These are phyloP conservation scores for Diarsia dahlii DNA, from an alignment of 2,888 invertebrate genomes.

Conservation along the genomic window DNA sequence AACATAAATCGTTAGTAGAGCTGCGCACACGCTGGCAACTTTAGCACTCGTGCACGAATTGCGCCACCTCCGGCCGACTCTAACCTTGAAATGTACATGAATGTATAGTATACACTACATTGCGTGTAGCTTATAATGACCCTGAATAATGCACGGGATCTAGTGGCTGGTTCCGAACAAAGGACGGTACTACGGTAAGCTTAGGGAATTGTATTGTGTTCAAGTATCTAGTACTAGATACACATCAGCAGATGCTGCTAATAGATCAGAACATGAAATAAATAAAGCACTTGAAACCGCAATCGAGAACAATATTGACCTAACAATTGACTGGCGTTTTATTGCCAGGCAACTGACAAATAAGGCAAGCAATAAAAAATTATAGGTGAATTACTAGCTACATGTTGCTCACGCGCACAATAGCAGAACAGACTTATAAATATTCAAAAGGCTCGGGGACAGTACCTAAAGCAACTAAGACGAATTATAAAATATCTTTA, in stretches of 20 bases:
- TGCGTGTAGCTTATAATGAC: conserved; percentile 48
- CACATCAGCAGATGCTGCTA: conserved; percentile 14
- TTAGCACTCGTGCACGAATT: conserved; percentile 48
- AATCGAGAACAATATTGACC: conserved; percentile 40
- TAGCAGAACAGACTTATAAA: conserved; percentile 21
- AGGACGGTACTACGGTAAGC: conserved; percentile 36
- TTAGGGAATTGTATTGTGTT: conserved; percentile 40
- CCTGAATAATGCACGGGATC: conserved; percentile 47
- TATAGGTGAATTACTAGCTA: conserved; percentile 40
- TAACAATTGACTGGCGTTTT: conserved; percentile 45
- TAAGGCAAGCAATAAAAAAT: conserved; percentile 37
- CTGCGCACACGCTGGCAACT: conserved; percentile 39
- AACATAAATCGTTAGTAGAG: conserved; percentile 37
- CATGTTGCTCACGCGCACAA: conserved; percentile 12
- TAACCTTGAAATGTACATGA: conserved; percentile 59
- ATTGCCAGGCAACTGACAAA: conserved; percentile 40
- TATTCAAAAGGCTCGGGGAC: conserved; percentile 29
- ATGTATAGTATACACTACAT: conserved; percentile 46
- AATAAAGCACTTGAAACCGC: conserved; percentile 30
- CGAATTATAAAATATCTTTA: conserved; percentile 31
- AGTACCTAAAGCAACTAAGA: conserved; percentile 6
- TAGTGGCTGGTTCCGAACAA: conserved; percentile 46
- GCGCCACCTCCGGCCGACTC: conserved; percentile 47
- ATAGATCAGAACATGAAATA: conserved; percentile 38
- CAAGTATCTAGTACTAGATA: conserved; percentile 11